Evolutionary conservation across 2,113 vertebrate genomes (phyloP).

Genomic region (Malurus cyaneus): DNA sequence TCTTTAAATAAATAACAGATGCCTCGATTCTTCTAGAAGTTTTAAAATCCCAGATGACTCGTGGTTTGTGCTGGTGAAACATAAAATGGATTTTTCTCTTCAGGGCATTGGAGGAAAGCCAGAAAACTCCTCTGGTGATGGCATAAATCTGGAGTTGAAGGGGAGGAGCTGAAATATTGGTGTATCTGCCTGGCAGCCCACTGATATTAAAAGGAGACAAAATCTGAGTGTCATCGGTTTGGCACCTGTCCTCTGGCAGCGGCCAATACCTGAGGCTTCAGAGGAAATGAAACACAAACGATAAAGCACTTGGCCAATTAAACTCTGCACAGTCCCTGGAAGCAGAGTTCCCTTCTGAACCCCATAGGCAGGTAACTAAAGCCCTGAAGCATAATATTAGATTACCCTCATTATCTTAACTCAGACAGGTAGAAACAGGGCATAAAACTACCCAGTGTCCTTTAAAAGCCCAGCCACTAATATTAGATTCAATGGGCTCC

Average conservation of each 20-base stretch:
- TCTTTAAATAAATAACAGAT: neutral
- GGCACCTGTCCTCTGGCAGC: constrained; percentile 22
- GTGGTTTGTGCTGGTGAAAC: neutral
- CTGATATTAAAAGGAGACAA: constrained; percentile 14
- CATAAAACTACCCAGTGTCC: neutral
- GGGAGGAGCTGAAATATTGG: neutral
- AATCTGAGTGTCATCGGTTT: constrained; percentile 8
- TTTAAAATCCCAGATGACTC: constrained; percentile 24
- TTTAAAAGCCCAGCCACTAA: neutral
- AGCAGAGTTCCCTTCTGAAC: constrained; percentile 24
- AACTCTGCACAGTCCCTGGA: neutral
- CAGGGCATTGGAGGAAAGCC: constrained; percentile 1
- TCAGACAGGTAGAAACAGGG: constrained; percentile 1
- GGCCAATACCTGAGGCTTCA: constrained; percentile 4
- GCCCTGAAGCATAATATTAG: constrained; percentile 38
- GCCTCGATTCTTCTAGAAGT: neutral
- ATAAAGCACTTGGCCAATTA: constrained; percentile 49
- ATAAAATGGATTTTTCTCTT: constrained; percentile 1
- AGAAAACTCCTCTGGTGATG: constrained; percentile 11
- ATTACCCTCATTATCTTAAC: constrained; percentile 53
- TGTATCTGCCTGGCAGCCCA: neutral
- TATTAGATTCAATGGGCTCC: neutral
- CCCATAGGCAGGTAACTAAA: constrained; percentile 1
- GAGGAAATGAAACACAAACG: neutral
- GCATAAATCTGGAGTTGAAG: neutral